Conservation (phyloP, 2,113 vertebrate species). For the Aix galericulata region DNA sequence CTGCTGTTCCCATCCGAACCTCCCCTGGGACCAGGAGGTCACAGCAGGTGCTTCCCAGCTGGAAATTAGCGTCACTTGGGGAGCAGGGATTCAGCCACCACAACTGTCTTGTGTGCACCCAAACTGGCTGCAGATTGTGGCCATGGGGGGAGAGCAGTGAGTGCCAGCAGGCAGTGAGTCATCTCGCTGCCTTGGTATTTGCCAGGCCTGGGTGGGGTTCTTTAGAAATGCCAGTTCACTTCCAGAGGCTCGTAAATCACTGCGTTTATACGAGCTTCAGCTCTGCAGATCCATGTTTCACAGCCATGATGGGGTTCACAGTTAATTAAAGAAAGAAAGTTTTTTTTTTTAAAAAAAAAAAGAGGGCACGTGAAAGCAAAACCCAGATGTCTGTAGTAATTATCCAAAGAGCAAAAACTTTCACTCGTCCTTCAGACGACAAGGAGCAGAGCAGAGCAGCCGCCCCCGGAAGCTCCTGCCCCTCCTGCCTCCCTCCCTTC, state of each 20-base stretch:
- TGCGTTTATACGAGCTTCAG: not conserved
- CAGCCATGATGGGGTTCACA: not conserved
- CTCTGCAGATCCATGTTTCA: not conserved
- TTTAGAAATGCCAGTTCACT: constrained; percentile 42
- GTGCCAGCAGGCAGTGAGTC: constrained; percentile 46
- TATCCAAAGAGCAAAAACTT: not conserved
- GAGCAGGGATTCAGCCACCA: not conserved
- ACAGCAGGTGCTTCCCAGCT: not conserved
- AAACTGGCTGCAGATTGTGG: constrained; percentile 1
- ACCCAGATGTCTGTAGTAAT: not conserved
- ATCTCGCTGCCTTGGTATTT: not conserved
- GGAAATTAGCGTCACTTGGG: constrained; percentile 32
- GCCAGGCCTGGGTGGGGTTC: constrained; percentile 56
- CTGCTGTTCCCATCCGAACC: constrained; percentile 36
- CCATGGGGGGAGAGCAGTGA: not conserved
- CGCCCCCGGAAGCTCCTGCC: not conserved
- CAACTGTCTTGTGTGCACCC: not conserved
- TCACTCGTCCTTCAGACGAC: not conserved
- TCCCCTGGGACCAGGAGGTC: constrained; percentile 53
- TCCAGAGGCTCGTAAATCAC: constrained; percentile 32
- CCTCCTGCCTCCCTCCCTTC: not conserved
- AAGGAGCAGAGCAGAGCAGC: constrained; percentile 8
- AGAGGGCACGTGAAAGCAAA: constrained; percentile 12
- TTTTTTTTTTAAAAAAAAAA: not conserved
- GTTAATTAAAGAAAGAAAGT: not conserved